Base-by-base conservation (phyloP, 2,113 vertebrate genomes). In the Phrynosoma blainvillii region DNA sequence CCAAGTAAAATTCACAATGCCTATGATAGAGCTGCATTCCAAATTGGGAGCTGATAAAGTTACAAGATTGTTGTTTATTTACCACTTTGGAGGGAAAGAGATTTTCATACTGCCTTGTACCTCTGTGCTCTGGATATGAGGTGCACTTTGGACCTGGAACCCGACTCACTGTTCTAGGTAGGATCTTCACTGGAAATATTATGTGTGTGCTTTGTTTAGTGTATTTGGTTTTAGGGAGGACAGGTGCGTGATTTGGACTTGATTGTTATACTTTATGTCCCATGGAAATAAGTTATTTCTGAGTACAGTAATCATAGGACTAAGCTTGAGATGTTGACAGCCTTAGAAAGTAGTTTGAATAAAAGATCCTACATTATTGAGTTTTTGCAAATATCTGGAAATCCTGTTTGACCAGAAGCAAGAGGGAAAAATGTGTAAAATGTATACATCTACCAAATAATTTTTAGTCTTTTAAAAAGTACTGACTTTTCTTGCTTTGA, bases 141-240 rank as follows among this genome's bases (percentile, higher is more conserved):
- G 30, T 84, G 20, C 4, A 73, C 14, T 90, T 87, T 76, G 82
- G 90, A 8, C 6, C n/a, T 56, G 89, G 86, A 87, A 89, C 84
- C 1, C 47, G 78, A 25, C 52, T 94, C 71, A 85, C 87, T 76
- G 91, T 88, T 23, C 56, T 84, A 16, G 84, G 79, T 89, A 91
- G 79, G 89, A 77, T 78, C 14, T 12, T 66, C 1, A 10, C 27
- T 52, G 32, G 56, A 23, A 11, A 25, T 27, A 1, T 27, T 12
- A n/a, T 5, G 30, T 77, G 56, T 27, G 11, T 42, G n/a, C 5
- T 62, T 82, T 36, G 74, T 59, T 65, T 56, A 11, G 5, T 9
- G 40, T 74, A 75, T 13, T 36, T 25, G n/a, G 27, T 14, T 20
- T 18, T 25, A 0, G 8, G 5, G 27, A 71, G 27, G 20, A 7